phyloP scores from a whole-genome alignment of 2,888 invertebrate species.

The Anaspis maculata region DNA sequence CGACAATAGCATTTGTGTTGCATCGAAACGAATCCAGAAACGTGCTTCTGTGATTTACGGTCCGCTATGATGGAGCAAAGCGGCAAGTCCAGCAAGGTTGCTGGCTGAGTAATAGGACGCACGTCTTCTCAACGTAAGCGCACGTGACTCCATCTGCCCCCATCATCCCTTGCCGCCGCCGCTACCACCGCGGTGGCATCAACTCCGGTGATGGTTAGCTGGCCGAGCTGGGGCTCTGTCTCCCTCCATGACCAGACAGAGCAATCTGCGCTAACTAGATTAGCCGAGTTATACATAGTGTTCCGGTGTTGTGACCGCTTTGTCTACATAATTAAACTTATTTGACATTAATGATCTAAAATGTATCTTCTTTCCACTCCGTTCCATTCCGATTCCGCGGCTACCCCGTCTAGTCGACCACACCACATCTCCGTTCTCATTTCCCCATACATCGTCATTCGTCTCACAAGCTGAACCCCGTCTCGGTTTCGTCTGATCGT shows the following conservation, averaged over 20 bases:
- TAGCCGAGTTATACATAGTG: constrained; percentile 12
- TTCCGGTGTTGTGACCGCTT: constrained; percentile 12
- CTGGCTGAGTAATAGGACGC: constrained; percentile 13
- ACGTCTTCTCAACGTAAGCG: constrained; percentile 12
- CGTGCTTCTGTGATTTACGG: constrained; percentile 18
- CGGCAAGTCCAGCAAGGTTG: constrained; percentile 12
- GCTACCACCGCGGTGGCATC: constrained; percentile 5
- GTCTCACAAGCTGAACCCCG: no score
- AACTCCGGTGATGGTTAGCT: no score
- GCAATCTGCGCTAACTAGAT: constrained; percentile 15
- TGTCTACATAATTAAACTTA: constrained; percentile 15
- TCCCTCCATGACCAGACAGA: constrained; percentile 15
- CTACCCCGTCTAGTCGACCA: neutral
- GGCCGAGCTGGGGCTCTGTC: no score
- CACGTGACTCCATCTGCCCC: constrained; percentile 16
- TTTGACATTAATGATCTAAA: constrained; percentile 8
- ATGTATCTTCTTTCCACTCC: constrained; percentile 3
- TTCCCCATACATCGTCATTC: no score
- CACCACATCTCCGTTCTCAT: neutral
- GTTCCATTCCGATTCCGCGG: no score
- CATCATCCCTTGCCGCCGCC: neutral
- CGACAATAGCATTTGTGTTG: constrained; percentile 13
- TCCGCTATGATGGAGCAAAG: constrained; percentile 13
- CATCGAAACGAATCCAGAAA: constrained; percentile 15
- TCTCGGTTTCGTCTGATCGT: no score